A percentile compares a stretch with the other conserved stretches of the same genome.
Evolutionary conservation across 23 tunicate species (phyloP).

Genomic region (Oikopleura dioica): DNA sequence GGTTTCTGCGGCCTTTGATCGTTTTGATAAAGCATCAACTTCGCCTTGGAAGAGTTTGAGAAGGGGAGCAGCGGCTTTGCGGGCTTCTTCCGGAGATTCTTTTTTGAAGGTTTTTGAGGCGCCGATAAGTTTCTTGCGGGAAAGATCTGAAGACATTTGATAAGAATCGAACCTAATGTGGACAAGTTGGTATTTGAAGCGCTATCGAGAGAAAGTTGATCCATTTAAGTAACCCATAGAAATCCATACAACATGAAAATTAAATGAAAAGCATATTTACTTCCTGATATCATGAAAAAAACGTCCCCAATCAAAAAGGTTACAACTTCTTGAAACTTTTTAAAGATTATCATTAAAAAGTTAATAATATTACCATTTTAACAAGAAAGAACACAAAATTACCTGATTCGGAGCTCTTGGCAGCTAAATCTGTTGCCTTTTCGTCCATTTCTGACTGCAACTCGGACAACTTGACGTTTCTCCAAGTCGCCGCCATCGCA

Average conservation of each 20-base stretch:
- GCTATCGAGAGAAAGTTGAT: no score
- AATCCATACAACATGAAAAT: no score
- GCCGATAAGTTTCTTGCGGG: constrained; percentile 41
- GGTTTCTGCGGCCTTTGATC: constrained; percentile 65
- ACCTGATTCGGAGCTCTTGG: constrained; percentile 6
- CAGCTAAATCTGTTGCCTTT: constrained; percentile 48
- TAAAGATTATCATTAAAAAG: no score
- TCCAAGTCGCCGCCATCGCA: not conserved
- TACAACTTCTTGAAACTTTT: no score
- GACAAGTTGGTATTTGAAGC: no score
- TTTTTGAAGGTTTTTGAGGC: constrained; percentile 46
- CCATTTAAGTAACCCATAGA: no score
- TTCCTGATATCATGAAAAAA: no score
- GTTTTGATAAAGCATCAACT: constrained; percentile 74
- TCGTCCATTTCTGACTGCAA: constrained; percentile 38
- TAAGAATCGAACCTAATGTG: no score
- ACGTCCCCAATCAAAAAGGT: no score
- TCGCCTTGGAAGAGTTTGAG: constrained; percentile 60
- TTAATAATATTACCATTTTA: no score
- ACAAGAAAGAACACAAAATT: no score
- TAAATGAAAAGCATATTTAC: no score
- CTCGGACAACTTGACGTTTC: not conserved
- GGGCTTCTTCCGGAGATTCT: constrained; percentile 42
- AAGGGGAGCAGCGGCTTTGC: constrained; percentile 47
- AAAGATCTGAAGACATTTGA: constrained; percentile 46